These are phyloP conservation scores for Romanogobio albipinnatus DNA, from an alignment of 2,113 vertebrate species.

Conservation along the genomic window DNA sequence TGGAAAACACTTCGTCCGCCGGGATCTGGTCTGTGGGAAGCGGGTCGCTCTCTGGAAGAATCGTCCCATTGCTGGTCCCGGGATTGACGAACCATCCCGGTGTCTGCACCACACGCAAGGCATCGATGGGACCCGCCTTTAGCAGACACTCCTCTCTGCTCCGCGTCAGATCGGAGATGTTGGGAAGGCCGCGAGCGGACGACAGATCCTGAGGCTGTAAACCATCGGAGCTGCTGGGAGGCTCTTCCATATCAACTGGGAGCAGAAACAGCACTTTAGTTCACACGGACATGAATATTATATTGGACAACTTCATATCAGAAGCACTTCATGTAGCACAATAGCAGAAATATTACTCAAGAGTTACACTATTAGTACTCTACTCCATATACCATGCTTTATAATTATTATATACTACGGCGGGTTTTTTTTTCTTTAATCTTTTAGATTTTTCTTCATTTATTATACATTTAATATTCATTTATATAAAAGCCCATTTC, in stretches of 20 bases:
- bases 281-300: background rate
- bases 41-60: constrained; percentile 63
- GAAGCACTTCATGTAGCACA: background rate
- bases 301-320: too few relatives aligned
- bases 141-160: constrained; percentile 67
- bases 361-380: too few relatives aligned
- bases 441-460: too few relatives aligned
- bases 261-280: background rate
- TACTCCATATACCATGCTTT: too few relatives aligned
- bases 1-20: constrained; percentile 76
- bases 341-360: background rate
- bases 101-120: constrained; percentile 63
- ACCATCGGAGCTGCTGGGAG: constrained; percentile 69
- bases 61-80: constrained; percentile 55
- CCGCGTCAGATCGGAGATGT: constrained; percentile 69
- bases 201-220: constrained; percentile 77
- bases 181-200: constrained; percentile 63
- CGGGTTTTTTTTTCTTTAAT: too few relatives aligned
- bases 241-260: constrained; percentile 80
- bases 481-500: too few relatives aligned
- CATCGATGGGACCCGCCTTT: constrained; percentile 61
- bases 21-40: constrained; percentile 72
- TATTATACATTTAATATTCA: too few relatives aligned
- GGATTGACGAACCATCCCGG: constrained; percentile 71
- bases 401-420: too few relatives aligned